A percentile compares a stretch with the other conserved stretches of the same genome.
These are phyloP conservation scores for Epirrita christyi DNA, from an alignment of 2,888 invertebrate species.

Conservation along the genomic window DNA sequence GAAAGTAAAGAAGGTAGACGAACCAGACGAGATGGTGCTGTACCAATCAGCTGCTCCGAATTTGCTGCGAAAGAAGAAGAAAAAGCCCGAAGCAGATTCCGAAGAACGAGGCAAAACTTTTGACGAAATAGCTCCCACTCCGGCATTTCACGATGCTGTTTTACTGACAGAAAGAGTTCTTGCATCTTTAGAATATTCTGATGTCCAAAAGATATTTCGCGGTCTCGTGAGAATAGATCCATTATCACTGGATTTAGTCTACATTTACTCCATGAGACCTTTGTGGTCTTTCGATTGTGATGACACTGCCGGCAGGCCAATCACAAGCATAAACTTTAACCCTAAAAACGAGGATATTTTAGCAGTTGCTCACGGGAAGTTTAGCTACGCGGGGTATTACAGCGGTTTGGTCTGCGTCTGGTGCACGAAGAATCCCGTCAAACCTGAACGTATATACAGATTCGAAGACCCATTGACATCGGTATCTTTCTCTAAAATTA, in stretches of 20 bases:
- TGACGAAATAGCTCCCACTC: slow-evolving; percentile 56
- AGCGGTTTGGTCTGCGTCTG: slow-evolving; percentile 89
- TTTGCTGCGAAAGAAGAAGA: slow-evolving; percentile 62
- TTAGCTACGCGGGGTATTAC: slow-evolving; percentile 81
- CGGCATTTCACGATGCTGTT: slow-evolving; percentile 85
- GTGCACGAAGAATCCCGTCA: slow-evolving; percentile 92
- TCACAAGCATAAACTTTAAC: slow-evolving; percentile 88
- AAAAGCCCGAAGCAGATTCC: slow-evolving; percentile 30
- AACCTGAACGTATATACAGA: slow-evolving; percentile 88
- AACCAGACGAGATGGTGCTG: slow-evolving; percentile 77
- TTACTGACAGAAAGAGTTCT: slow-evolving; percentile 89
- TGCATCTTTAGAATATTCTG: slow-evolving; percentile 87
- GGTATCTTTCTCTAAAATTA: slow-evolving; percentile 87
- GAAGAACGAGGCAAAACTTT: slow-evolving; percentile 53
- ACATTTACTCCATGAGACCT: slow-evolving; percentile 86
- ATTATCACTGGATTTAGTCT: slow-evolving; percentile 86
- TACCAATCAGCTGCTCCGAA: slow-evolving; percentile 67
- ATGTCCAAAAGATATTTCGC: slow-evolving; percentile 89
- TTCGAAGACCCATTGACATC: slow-evolving; percentile 88
- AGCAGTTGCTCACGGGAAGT: slow-evolving; percentile 91
- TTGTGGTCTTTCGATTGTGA: slow-evolving; percentile 88
- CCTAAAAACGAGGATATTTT: slow-evolving; percentile 88
- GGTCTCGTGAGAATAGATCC: slow-evolving; percentile 87
- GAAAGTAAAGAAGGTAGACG: slow-evolving; percentile 51
- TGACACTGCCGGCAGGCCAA: slow-evolving; percentile 81